Percentiles rank a stretch among this genome's conserved stretches.
These are phyloP conservation scores for Rhinella marina DNA, from an alignment of 2,797 vertebrate species.

Conservation along the genomic window DNA sequence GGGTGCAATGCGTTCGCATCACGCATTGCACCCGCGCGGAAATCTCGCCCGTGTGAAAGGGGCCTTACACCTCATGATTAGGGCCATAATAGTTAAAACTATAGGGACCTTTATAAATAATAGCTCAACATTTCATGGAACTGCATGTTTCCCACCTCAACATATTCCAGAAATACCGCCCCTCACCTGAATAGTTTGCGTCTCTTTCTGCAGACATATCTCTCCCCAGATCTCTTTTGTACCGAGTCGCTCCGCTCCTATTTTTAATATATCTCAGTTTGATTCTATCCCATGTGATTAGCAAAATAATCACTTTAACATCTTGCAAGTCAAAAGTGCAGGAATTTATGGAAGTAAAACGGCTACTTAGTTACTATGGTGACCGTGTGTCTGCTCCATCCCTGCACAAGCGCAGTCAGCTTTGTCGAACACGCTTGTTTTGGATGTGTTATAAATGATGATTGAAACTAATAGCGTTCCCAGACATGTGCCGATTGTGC, in stretches of 20 bases:
- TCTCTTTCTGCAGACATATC: neutral
- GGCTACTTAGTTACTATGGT: slow-evolving; percentile 40
- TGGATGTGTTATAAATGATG: slow-evolving; percentile 47
- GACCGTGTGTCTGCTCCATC: slow-evolving; percentile 17
- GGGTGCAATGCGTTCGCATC: too few species aligned
- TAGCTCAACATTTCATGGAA: neutral
- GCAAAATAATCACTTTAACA: slow-evolving; percentile 43
- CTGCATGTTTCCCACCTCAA: neutral
- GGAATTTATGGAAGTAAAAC: slow-evolving; percentile 23
- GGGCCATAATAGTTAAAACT: neutral
- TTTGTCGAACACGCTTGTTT: slow-evolving; percentile 48
- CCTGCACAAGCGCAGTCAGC: slow-evolving; percentile 38
- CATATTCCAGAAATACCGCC: neutral
- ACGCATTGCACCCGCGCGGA: too few species aligned
- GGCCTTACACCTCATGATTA: too few species aligned
- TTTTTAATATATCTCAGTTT: slow-evolving; percentile 24
- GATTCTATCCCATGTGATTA: slow-evolving; percentile 22
- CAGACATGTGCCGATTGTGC: slow-evolving; percentile 43
- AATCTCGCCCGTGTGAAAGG: too few species aligned
- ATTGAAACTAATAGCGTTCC: slow-evolving; percentile 51
- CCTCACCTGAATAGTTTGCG: neutral
- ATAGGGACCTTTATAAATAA: neutral
- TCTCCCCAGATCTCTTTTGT: neutral
- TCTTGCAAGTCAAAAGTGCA: slow-evolving; percentile 42
- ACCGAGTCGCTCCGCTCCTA: neutral